phyloP scores from a whole-genome alignment of 2,888 invertebrate species.

The Cheilosia grossa region DNA sequence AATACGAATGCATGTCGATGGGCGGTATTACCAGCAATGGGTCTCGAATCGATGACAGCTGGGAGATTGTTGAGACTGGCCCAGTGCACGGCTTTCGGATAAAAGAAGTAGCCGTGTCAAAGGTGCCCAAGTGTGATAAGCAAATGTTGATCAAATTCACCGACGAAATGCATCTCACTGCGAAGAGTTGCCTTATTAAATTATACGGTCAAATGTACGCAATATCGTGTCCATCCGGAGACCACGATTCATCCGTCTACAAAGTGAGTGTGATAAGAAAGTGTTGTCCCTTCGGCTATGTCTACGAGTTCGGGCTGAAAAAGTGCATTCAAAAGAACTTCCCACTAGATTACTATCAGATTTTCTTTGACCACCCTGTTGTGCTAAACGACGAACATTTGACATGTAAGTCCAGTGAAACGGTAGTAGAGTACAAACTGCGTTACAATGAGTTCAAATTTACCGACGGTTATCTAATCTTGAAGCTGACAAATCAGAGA shows the following conservation, averaged over 20 bases:
- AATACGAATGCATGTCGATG: conserved; percentile 51
- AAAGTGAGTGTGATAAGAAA: conserved; percentile 79
- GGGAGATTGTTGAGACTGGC: conserved; percentile 50
- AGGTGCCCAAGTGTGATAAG: conserved; percentile 57
- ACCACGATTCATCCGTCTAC: conserved; percentile 60
- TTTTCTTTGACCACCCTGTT: conserved; percentile 77
- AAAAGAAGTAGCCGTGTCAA: conserved; percentile 34
- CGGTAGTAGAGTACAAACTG: conserved; percentile 80
- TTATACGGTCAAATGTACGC: conserved; percentile 75
- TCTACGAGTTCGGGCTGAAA: conserved; percentile 76
- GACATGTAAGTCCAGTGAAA: conserved; percentile 77
- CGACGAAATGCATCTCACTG: conserved; percentile 29
- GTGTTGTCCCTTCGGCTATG: conserved; percentile 80
- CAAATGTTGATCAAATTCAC: conserved; percentile 50
- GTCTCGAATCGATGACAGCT: conserved; percentile 7
- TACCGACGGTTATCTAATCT: conserved; percentile 74
- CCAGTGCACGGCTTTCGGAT: conserved; percentile 61
- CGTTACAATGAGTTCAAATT: conserved; percentile 77
- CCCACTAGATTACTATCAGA: conserved; percentile 77
- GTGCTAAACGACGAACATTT: conserved; percentile 78
- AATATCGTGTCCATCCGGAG: conserved; percentile 75
- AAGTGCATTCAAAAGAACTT: conserved; percentile 76
- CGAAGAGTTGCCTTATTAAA: conserved; percentile 76
- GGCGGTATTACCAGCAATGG: conserved; percentile 36
- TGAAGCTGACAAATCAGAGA: conserved; percentile 72